These are phyloP conservation scores for Dicrurus megarhynchus DNA, from an alignment of 2,113 vertebrate species.

Conservation along the genomic window DNA sequence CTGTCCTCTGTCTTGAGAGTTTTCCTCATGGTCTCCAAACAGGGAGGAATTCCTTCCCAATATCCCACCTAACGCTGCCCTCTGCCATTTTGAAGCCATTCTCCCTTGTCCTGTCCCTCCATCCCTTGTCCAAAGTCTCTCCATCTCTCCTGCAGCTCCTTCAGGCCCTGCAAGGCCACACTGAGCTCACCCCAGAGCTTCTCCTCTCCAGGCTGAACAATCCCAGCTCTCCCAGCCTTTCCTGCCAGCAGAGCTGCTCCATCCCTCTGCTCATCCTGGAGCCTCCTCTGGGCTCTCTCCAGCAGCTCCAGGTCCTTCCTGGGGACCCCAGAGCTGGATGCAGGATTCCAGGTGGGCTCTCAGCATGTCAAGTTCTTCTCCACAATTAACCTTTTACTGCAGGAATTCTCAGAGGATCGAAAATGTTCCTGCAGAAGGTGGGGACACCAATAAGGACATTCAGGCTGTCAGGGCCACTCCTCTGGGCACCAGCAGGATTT, in stretches of 20 bases:
- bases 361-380: background rate
- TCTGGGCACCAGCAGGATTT: background rate
- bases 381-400: background rate
- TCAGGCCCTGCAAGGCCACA: background rate
- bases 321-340: background rate
- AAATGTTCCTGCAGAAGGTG: background rate
- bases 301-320: background rate
- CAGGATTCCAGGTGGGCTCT: background rate
- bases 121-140: background rate
- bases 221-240: background rate
- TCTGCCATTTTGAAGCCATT: background rate
- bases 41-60: background rate
- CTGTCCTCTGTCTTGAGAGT: background rate
- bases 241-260: background rate
- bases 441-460: background rate
- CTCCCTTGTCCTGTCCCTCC: background rate
- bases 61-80: background rate
- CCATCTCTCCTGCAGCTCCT: background rate
- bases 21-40: background rate
- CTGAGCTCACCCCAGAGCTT: background rate
- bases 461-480: background rate
- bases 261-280: background rate
- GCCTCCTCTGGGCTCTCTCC: background rate
- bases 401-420: background rate
- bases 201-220: background rate